These are phyloP conservation scores for Sussaba pulchella DNA, from an alignment of 2,888 invertebrate genomes.

Conservation along the genomic window DNA sequence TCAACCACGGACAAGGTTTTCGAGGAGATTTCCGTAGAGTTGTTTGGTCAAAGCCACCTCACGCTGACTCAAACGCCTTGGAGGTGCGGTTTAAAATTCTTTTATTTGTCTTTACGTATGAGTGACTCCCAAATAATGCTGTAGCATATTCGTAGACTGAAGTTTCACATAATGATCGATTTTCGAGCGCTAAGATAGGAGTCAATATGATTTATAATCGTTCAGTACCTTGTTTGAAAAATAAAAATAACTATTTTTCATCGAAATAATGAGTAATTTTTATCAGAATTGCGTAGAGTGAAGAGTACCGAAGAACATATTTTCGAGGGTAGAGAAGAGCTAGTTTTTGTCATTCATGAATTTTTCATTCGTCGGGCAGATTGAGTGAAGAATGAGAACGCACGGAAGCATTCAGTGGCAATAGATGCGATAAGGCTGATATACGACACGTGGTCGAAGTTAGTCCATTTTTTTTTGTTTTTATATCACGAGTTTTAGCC, in stretches of 20 bases:
- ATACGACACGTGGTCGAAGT: not conserved
- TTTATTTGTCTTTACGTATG: not conserved
- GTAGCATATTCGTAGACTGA: too few relatives aligned
- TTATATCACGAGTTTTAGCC: slow-evolving; percentile 2
- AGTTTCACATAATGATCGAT: too few relatives aligned
- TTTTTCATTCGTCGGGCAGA: not conserved
- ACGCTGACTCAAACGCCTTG: not conserved
- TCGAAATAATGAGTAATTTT: too few relatives aligned
- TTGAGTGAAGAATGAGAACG: slow-evolving; percentile 5
- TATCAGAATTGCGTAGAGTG: not conserved
- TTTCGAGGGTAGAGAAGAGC: not conserved
- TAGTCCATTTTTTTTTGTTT: not conserved
- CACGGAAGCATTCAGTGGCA: not conserved
- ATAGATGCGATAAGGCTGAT: not conserved
- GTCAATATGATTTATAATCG: too few relatives aligned
- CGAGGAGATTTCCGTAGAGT: not conserved
- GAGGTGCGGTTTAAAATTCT: not conserved
- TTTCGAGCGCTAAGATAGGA: too few relatives aligned
- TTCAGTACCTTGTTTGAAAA: too few relatives aligned
- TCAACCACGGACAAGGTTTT: not conserved
- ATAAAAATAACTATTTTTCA: too few relatives aligned
- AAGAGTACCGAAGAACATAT: too few relatives aligned
- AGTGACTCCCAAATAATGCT: not conserved
- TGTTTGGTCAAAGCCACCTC: not conserved
- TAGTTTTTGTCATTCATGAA: not conserved